Percentiles rank a stretch among this genome's conserved stretches.
phyloP scores from a whole-genome alignment of 2,888 invertebrate genomes.

The Ectemnius continuus region DNA sequence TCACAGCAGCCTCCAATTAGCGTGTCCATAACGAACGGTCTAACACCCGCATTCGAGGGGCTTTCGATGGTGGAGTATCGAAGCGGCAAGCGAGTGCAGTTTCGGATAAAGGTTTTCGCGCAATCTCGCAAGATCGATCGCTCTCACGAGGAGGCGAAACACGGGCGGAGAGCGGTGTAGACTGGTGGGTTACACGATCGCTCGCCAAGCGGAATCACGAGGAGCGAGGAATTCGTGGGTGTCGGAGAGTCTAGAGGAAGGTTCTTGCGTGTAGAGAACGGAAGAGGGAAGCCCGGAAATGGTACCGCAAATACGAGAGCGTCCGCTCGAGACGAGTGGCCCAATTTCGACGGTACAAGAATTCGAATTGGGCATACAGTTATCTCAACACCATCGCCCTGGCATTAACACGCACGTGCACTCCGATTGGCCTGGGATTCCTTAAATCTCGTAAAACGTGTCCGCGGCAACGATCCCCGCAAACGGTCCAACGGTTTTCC shows the following conservation, averaged over 20 bases:
- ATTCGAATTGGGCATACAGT: slow-evolving; percentile 22
- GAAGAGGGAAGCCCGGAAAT: slow-evolving; percentile 19
- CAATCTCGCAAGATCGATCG: slow-evolving; percentile 6
- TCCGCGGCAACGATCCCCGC: slow-evolving; percentile 1
- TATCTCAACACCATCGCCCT: slow-evolving; percentile 7
- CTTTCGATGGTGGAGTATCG: too few species aligned
- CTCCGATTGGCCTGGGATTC: slow-evolving; percentile 25
- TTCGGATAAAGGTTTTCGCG: too few species aligned
- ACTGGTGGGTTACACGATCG: too few species aligned
- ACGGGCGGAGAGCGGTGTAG: neutral
- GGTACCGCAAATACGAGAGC: slow-evolving; percentile 33
- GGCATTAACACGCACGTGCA: neutral
- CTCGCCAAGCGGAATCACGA: too few species aligned
- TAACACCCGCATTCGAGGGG: too few species aligned
- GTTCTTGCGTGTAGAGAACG: neutral
- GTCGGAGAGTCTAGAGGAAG: too few species aligned
- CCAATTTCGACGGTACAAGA: slow-evolving; percentile 20
- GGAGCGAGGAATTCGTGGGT: too few species aligned
- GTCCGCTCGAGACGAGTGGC: slow-evolving; percentile 22
- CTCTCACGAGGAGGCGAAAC: neutral
- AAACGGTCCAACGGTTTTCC: neutral
- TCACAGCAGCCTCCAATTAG: too few species aligned
- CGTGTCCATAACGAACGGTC: too few species aligned
- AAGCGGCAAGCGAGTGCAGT: too few species aligned
- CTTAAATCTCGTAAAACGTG: slow-evolving; percentile 35